Evolutionary conservation across 1,140 invertebrate species (phyloP), one percentile per base, ranked within the genome.

Genomic region (Lordiphosa collinella): DNA sequence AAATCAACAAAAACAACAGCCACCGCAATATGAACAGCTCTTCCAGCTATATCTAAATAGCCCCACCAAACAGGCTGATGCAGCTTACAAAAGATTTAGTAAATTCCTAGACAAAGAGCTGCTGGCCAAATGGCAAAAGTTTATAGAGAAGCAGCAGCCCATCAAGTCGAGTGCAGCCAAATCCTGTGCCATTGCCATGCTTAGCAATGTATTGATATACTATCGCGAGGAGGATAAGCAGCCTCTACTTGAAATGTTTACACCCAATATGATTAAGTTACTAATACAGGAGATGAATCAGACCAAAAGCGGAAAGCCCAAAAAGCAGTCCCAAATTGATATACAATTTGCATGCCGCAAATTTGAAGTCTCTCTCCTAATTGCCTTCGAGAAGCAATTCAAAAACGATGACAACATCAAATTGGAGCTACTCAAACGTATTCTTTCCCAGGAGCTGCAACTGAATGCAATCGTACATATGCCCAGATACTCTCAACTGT

Each of bases 1-100:
- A n/a, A n/a, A n/a, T n/a, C n/a, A n/a, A n/a, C n/a, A n/a, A n/a
- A n/a, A n/a, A 18, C 5, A 25, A 6, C 18, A 22, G 4, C 1
- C 2, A 5, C 8, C 55, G 0, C 38, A 48, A 5, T 71, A 43
- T 3, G 31, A n/a, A 0, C 36, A 80, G 18, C 48, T 82, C 0
- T 82, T 76, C 0, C 57, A 57, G 2, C n/a, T 76, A 1, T 80
- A 80, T 36, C 8, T 67, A 2, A 48, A 35, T 0, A 54, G 25
- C 13, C 25, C 52, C 2, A 69, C 32, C 6, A 63, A 61, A 3
- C 61, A 74, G 13, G 37, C 36, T 9, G 41, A 46, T 5, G 38
- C 10, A 0, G 22, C 34, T 0, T 66, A 70, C 12, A 38, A 49
- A 2, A 46, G 66, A 25, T 41, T 80, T n/a, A 66, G 48, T 0